These are phyloP conservation scores for Gambusia affinis DNA, from an alignment of 2,113 vertebrate species.

Conservation along the genomic window DNA sequence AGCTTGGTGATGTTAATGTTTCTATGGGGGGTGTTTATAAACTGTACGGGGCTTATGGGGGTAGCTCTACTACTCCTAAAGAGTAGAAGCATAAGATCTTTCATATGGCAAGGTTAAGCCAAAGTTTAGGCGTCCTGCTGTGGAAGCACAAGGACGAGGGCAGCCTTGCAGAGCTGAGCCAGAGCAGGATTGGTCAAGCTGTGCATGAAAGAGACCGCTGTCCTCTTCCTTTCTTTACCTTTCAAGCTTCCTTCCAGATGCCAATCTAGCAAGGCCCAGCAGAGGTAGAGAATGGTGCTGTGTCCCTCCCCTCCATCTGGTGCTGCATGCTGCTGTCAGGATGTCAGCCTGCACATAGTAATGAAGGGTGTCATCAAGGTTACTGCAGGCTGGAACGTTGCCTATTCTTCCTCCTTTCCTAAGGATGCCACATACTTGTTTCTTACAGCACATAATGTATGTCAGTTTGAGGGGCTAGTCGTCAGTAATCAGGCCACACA, in stretches of 20 bases:
- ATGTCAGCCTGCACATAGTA: conserved; percentile 78
- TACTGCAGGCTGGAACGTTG: conserved; percentile 73
- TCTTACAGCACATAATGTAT: conserved; percentile 33
- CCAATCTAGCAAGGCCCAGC: conserved; percentile 61
- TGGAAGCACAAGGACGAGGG: conserved; percentile 77
- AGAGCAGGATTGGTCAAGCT: conserved; percentile 68
- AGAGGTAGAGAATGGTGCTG: conserved; percentile 65
- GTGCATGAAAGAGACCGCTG: conserved; percentile 35
- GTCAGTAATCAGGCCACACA: conserved; percentile 15
- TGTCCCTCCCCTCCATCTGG: conserved; percentile 83
- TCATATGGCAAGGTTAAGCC: conserved; percentile 69
- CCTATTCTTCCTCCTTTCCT: conserved; percentile 45
- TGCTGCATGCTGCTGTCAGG: conserved; percentile 76
- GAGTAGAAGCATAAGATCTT: conserved; percentile 46
- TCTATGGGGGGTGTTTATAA: conserved; percentile 35
- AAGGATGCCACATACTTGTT: conserved; percentile 30
- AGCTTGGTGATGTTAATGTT: conserved; percentile 23
- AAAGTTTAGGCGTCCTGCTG: conserved; percentile 65
- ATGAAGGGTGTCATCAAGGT: conserved; percentile 85
- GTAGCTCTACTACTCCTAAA: conserved; percentile 48
- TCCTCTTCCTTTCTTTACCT: conserved; percentile 37
- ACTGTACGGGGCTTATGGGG: conserved; percentile 28
- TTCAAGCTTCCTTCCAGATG: conserved; percentile 49
- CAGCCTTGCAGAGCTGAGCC: conserved; percentile 62
- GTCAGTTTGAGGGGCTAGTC: conserved; percentile 29